A percentile compares a stretch with the other conserved stretches of the same genome.
phyloP scores from a whole-genome alignment of 2,888 invertebrate genomes.

The Acronicta alni region DNA sequence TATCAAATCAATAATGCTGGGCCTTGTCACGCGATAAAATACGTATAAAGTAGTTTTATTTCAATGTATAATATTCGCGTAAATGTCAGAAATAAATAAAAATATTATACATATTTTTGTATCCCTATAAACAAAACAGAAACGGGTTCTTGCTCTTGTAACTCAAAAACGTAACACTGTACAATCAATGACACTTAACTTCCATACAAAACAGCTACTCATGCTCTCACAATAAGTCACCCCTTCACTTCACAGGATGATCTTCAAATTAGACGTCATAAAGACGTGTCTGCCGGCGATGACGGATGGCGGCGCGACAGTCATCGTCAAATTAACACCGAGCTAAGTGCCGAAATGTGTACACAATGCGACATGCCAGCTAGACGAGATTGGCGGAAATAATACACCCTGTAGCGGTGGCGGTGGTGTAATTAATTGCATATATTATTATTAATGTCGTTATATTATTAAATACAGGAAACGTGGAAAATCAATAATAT shows the following conservation, averaged over 20 bases:
- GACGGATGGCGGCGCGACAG: constrained; percentile 83
- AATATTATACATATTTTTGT: no score
- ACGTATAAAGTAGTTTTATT: no score
- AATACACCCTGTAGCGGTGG: constrained; percentile 56
- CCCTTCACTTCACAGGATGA: constrained; percentile 77
- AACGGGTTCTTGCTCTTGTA: background rate
- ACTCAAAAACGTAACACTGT: constrained; percentile 41
- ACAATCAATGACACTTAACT: constrained; percentile 53
- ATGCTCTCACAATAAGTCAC: constrained; percentile 80
- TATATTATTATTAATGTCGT: constrained; percentile 39
- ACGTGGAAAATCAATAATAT: background rate
- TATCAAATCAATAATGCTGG: no score
- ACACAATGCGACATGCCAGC: constrained; percentile 72
- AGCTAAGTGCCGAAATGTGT: constrained; percentile 87
- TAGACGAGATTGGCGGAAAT: constrained; percentile 69
- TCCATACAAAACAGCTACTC: constrained; percentile 74
- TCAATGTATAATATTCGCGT: no score
- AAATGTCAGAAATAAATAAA: no score
- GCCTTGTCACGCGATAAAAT: no score
- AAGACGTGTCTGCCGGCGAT: constrained; percentile 80
- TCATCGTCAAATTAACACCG: constrained; percentile 86
- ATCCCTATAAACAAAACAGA: background rate
- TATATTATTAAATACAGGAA: constrained; percentile 2
- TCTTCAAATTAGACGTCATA: constrained; percentile 85
- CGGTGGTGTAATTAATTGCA: constrained; percentile 42